Conservation (phyloP, 2,797 vertebrate genomes). For the Australoheros facetus region DNA sequence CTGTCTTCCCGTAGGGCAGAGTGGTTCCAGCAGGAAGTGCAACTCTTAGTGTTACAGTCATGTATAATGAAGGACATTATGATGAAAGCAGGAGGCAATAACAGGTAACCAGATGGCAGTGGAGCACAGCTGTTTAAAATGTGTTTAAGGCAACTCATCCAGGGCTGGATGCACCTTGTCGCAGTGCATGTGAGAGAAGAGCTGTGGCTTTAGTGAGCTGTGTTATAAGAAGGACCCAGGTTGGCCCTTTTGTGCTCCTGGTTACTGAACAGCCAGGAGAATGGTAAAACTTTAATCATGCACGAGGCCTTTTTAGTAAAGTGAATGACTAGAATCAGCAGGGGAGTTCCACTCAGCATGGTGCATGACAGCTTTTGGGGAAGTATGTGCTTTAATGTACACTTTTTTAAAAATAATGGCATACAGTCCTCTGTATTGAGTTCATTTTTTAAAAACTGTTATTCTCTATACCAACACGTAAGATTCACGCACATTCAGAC, state of each 20-base stretch:
- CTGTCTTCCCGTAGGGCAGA: neutral
- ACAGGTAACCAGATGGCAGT: neutral
- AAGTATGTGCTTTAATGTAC: neutral
- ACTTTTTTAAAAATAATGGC: neutral
- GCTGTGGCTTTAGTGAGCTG: neutral
- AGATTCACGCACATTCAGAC: too few species aligned
- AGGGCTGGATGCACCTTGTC: neutral
- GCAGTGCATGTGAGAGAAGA: neutral
- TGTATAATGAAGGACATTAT: neutral
- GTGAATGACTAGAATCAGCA: neutral
- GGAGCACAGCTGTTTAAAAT: neutral
- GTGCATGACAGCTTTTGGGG: neutral
- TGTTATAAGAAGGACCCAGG: neutral
- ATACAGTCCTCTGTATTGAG: neutral
- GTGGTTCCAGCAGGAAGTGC: neutral
- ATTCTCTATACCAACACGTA: too few species aligned
- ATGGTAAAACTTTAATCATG: slow-evolving; percentile 48
- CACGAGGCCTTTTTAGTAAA: neutral
- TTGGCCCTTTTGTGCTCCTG: slow-evolving; percentile 12
- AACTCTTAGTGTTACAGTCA: neutral
- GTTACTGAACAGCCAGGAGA: slow-evolving; percentile 70
- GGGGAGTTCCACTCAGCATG: neutral
- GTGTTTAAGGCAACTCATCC: neutral
- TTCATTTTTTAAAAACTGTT: neutral
- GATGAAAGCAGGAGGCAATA: neutral